Base-by-base conservation (phyloP, 1,140 invertebrate genomes). In the Drosophila kanapiae region DNA sequence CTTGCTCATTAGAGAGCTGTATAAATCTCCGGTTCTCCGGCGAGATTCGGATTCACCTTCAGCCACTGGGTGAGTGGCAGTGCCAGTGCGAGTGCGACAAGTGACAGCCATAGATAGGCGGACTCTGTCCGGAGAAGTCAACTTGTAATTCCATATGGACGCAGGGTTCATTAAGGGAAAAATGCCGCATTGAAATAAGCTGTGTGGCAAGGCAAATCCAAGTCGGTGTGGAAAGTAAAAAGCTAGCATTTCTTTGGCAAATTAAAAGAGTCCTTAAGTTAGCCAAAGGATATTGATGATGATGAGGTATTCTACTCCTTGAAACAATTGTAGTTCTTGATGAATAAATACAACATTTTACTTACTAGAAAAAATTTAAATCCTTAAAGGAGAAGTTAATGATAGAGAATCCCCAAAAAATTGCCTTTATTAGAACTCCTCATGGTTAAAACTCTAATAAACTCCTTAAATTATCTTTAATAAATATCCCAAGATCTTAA, bases 1-100 rank as follows among this genome's bases (percentile, higher is more conserved):
- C 80, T 78, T 81, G 79, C 54, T 82, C 80, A 64, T 72, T 81
- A 63, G 47, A 74, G 58, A 68, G 58, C 63, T 63, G 58, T 54
- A 51, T 43, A 48, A 29, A 67, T 67, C 62, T 37, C 38, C 23
- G 43, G 51, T 57, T 40, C 56, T 61, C 29, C 47, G 65, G 31
- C 40, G 14, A 76, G 51, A 75, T 68, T 74, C 74, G 33, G 33
- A 76, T 68, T 74, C 74, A 74, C 79, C 79, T 74, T 68, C 67
- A 79, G 64, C 42, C 71, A 62, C 13, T 56, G 35, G 33, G 35
- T 37, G 35, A n/a, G 38, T 40, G 38, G 2, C 37, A 38, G 16
- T 35, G 51, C 31, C 51, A 23, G 51, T 54, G 6, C 18, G 33
- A 54, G 63, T 69, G 62, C 37, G 68, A 53, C 42, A 47, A 48